Conservation (phyloP, 2,888 invertebrate species). For the Acleris holmiana region DNA sequence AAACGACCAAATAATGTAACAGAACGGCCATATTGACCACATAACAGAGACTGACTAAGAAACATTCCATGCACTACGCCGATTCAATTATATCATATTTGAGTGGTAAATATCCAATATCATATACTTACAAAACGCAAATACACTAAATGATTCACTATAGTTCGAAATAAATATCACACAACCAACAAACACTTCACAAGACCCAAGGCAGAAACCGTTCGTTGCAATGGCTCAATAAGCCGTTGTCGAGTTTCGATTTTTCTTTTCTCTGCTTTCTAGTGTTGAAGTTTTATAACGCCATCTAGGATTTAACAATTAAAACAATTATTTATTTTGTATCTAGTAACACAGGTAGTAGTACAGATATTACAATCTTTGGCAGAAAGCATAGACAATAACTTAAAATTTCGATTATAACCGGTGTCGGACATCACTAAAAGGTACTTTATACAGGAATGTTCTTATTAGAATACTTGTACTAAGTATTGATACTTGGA, state of each 20-base stretch:
- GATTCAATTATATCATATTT: slow-evolving; percentile 32
- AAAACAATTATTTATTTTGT: slow-evolving; percentile 15
- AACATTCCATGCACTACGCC: slow-evolving; percentile 43
- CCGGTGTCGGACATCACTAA: slow-evolving; percentile 18
- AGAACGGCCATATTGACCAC: slow-evolving; percentile 83
- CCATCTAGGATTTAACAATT: slow-evolving; percentile 53
- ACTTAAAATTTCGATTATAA: slow-evolving; percentile 8
- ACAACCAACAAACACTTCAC: slow-evolving; percentile 74
- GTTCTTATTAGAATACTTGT: not conserved
- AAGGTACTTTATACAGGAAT: slow-evolving; percentile 19
- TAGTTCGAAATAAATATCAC: slow-evolving; percentile 66
- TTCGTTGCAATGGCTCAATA: slow-evolving; percentile 68
- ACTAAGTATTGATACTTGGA: not conserved
- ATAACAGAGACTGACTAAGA: slow-evolving; percentile 53
- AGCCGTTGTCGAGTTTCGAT: slow-evolving; percentile 65
- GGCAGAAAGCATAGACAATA: slow-evolving; percentile 20
- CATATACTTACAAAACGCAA: slow-evolving; percentile 74
- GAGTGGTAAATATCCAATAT: slow-evolving; percentile 38
- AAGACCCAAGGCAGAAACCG: slow-evolving; percentile 82
- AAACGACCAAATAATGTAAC: slow-evolving; percentile 56
- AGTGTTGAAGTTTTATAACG: slow-evolving; percentile 46
- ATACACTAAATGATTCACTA: slow-evolving; percentile 70
- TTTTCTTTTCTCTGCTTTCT: slow-evolving; percentile 57
- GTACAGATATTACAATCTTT: slow-evolving; percentile 20
- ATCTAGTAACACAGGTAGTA: slow-evolving; percentile 18